phyloP scores from a whole-genome alignment of 1,140 invertebrate species.

The Sycobia sp. region DNA sequence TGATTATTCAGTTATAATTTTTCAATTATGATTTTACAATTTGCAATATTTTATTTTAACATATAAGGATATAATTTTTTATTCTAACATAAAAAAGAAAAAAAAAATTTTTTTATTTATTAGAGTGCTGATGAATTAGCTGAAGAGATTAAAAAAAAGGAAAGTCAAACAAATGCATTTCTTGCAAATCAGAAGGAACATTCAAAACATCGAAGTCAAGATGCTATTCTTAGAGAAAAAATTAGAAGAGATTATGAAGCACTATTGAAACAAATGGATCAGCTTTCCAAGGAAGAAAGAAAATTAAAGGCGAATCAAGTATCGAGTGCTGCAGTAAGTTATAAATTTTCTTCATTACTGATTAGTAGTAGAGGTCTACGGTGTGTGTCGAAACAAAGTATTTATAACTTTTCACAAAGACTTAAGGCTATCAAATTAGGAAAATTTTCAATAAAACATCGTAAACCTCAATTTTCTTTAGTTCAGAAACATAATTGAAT shows the following conservation, averaged over 20 bases:
- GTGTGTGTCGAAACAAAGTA: no score
- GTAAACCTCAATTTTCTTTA: no score
- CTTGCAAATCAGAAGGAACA: conserved; percentile 39
- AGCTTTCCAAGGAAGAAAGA: conserved; percentile 47
- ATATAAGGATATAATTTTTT: not conserved
- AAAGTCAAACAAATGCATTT: conserved; percentile 37
- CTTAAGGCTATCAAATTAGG: no score
- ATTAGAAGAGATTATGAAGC: conserved; percentile 59
- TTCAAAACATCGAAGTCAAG: conserved; percentile 55
- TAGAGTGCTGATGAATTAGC: conserved; percentile 51
- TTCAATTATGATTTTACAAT: not conserved
- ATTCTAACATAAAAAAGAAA: not conserved
- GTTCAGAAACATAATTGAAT: no score
- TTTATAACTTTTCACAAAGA: no score
- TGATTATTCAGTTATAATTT: conserved; percentile 11
- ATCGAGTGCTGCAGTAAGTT: conserved; percentile 40
- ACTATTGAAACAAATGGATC: conserved; percentile 55
- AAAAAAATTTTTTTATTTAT: not conserved
- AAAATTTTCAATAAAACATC: not conserved
- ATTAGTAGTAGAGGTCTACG: no score
- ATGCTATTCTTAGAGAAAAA: conserved; percentile 60
- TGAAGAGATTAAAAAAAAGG: conserved; percentile 39
- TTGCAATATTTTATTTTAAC: not conserved
- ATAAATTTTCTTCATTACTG: not conserved
- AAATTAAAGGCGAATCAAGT: conserved; percentile 51